Evolutionary conservation across 2,113 vertebrate genomes (phyloP), one percentile per base, ranked within the genome.

Genomic region (Otocyon megalotis): DNA sequence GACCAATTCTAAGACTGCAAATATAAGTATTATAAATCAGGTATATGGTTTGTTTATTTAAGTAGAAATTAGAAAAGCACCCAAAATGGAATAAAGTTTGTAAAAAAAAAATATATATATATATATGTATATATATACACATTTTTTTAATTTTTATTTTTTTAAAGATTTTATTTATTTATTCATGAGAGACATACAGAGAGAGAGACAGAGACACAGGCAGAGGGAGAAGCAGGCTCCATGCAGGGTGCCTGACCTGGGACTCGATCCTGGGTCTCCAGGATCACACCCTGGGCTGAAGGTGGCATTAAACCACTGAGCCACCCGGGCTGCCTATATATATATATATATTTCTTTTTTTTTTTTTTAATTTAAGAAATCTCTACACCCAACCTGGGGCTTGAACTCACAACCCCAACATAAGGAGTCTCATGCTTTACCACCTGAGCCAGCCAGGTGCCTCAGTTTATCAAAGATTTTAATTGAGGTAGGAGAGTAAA

Each of bases 11-110:
- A 88, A 89, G 43, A 84, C 20, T 88, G 50, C 91, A 92, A 85
- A 86, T 8, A 26, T 8, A 63, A 28, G 3, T 15, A n/a, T 63
- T 58, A 50, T 67, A 67, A 84, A 43, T 83, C 24, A 71, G 28
- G 35, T n/a, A 65, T 79, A 63, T 74, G 84, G 20, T 20, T 88
- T 92, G 43, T 96, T 86, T 86, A 4, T 63, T 90, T 65, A 81
- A 15, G 1, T 77, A 83, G 35, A 7, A 94, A 74, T 92, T 83
- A 93, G 74, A 94, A 97, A 54, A 69, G 9, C 2, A 74, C 37
- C 62, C 86, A 58, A 94, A 93, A 77, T 17, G 63, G 53, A 80
- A 88, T 72, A 85, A 85, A 86, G 19, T 67, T 90, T 53, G 67
- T 77, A 28, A 85, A 32, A 60, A 20, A 72, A n/a, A n/a, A n/a